These are phyloP conservation scores for Ramphastos sulfuratus DNA, from an alignment of 2,113 vertebrate species.

Conservation along the genomic window DNA sequence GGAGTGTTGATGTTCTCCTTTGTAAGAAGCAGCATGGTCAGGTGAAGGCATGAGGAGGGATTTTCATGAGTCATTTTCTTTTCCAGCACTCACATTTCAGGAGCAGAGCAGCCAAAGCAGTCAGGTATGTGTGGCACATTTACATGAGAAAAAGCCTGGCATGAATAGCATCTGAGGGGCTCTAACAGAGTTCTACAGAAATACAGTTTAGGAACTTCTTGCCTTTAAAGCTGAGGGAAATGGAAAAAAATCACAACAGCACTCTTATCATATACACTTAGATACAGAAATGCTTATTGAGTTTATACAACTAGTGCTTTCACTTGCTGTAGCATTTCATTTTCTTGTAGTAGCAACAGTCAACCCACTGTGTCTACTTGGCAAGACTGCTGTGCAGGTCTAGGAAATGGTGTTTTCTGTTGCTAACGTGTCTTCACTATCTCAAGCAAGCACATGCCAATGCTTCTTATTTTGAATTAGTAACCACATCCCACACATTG, in stretches of 20 bases:
- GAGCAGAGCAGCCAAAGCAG: not conserved
- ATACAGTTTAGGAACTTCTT: not conserved
- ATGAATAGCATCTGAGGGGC: not conserved
- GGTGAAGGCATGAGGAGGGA: not conserved
- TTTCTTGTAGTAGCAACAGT: not conserved
- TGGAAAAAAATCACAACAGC: not conserved
- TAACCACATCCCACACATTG: not conserved
- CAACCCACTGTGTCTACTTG: not conserved
- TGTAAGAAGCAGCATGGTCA: not conserved
- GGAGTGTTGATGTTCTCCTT: not conserved
- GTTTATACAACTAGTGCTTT: not conserved
- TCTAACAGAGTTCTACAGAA: not conserved
- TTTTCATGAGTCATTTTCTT: not conserved
- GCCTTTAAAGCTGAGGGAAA: not conserved
- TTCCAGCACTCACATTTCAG: not conserved
- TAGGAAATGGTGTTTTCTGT: not conserved
- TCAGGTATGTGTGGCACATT: not conserved
- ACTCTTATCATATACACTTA: not conserved
- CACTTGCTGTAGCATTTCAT: not conserved
- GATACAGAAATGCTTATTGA: not conserved
- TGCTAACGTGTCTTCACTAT: not conserved
- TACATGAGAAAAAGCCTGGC: not conserved
- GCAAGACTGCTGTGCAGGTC: not conserved
- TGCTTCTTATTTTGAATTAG: not conserved
- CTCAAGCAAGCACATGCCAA: not conserved